Base-by-base conservation (phyloP, 2,797 vertebrate species). In the Cirrhinus mrigala region DNA sequence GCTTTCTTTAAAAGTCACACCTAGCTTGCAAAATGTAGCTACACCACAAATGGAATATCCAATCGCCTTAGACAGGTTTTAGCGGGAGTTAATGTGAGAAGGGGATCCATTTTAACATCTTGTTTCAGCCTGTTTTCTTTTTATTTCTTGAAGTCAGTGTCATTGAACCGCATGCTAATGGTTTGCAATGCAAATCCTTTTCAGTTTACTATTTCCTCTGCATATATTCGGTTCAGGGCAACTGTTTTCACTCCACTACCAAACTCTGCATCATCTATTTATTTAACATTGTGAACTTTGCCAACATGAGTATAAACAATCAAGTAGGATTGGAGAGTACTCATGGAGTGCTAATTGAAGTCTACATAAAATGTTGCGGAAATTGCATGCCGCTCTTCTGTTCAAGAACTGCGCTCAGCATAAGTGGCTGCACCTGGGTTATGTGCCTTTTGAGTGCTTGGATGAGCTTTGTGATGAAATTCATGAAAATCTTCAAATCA, bases 381-480 rank as follows among this genome's bases (percentile, higher is more conserved):
- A 84, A 84, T 84, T 79, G 76, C 75, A 60, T 14, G 66, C 27
- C 22, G 18, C 82, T 70, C 83, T 84, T 79, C 66, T 84, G 52
- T n/a, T 70, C 16, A 48, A 84, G 83, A 71, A 37, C 64, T 48
- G 64, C 1, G 40, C 24, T 79, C 52, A 48, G 54, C 56, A 15
- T 58, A 84, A 84, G 83, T 79, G 83, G 50, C 9, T 79, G 75
- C 83, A 84, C 83, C 83, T 84, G 83, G 66, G 52, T 58, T 70
- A 78, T 78, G 48, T 48, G 75, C 64, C 37, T 58, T 68, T 77
- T 56, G 22, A 76, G 82, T 78, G 75, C 64, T 79, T 60, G 52
- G 40, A 71, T 60, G 37, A 48, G 74, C 12, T 68, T 44, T 78
- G 54, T 50, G 27, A 66, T 62, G 52, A 79, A 84, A 79, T 79